Evolutionary conservation across 2,888 invertebrate species (phyloP).

Genomic region (Nyleta sp.): DNA sequence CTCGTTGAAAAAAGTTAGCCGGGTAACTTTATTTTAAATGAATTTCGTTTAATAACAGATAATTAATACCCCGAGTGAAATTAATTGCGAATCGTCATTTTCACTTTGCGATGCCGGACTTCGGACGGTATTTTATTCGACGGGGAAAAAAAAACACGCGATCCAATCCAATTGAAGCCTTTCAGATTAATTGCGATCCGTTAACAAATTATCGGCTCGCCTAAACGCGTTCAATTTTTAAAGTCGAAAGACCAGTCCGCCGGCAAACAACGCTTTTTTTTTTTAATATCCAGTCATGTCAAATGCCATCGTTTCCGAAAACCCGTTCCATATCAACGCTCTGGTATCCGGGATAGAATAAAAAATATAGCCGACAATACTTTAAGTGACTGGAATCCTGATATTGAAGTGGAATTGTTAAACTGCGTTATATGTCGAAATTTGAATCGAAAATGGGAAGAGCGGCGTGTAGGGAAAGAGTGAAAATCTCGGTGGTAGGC

Average conservation of each 20-base stretch:
- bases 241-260: slow-evolving; percentile 28
- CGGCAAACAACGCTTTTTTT: slow-evolving; percentile 11
- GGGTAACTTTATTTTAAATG: too few relatives aligned
- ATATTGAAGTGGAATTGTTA: neutral
- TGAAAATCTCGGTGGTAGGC: too few relatives aligned
- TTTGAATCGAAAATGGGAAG: too few relatives aligned
- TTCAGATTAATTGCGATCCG: slow-evolving; percentile 35
- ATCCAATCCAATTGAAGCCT: slow-evolving; percentile 45
- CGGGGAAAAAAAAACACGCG: neutral
- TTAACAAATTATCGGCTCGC: slow-evolving; percentile 39
- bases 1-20: too few relatives aligned
- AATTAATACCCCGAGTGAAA: slow-evolving; percentile 16
- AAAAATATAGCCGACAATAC: neutral
- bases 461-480: too few relatives aligned
- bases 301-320: slow-evolving; percentile 8
- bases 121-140: neutral
- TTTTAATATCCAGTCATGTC: slow-evolving; percentile 30
- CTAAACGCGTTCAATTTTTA: slow-evolving; percentile 43
- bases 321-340: slow-evolving; percentile 22
- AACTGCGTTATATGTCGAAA: too few relatives aligned
- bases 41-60: neutral
- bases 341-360: slow-evolving; percentile 10
- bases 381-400: neutral
- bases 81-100: slow-evolving; percentile 11
- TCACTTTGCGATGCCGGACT: neutral